Evolutionary conservation across 2,888 invertebrate species (phyloP), one percentile per base, ranked within the genome.

Genomic region (Lacanobia oleracea): DNA sequence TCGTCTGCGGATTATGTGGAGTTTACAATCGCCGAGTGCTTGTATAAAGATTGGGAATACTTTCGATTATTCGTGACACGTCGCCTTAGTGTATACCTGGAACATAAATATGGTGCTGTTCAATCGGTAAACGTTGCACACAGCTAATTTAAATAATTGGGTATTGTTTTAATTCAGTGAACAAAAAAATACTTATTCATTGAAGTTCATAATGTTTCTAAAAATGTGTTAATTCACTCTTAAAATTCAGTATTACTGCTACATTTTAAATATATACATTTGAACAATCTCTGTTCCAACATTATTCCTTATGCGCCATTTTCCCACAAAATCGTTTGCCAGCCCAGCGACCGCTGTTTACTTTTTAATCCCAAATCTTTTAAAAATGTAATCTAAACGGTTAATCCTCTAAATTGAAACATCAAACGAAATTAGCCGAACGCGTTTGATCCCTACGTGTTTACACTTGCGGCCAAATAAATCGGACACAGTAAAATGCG

Each of bases 401-500:
- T 63, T 75, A 72, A 79, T 79, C 60, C 48, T 37, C 71, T 66
- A 84, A 84, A 86, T 71, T 75, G 63, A 67, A 77, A 81, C 82
- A 84, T 82, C 79, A 84, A 85, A 84, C 70, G 27, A 74, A 84
- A 84, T 84, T 84, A 84, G 72, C 60, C 40, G 57, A 64, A 78
- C 67, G 45, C 68, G 71, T 83, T 76, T 83, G 78, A 78, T 79
- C 80, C 84, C 64, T 48, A 62, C 72, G 62, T 84, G 81, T 84
- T 85, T 78, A 83, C 77, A 82, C 81, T 65, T 81, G 67, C 77
- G 79, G 76, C 81, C 69, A 86, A 83, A 87, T 78, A 85, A 90
- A 87, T 87, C 86, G 85, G 84, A 83, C 77, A 82, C 81, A 82
- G 83, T 83, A 85, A 84, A 88, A 87, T 83, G 82, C 83, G 79